Base-by-base conservation (phyloP, 2,888 invertebrate species). In the Drosophila macrospina region DNA sequence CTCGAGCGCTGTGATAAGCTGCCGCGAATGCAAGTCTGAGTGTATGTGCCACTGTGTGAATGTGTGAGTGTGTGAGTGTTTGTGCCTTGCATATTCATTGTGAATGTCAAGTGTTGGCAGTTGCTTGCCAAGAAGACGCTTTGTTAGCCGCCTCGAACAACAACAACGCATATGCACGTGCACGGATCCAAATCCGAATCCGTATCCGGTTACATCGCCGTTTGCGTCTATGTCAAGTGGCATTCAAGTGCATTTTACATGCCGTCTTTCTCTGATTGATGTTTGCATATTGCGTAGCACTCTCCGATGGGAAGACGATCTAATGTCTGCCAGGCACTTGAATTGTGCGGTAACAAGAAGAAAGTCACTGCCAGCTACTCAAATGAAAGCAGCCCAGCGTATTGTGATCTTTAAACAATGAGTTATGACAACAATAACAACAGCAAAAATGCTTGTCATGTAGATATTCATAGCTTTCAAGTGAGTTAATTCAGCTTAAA, bases 41-140 rank as follows among this genome's bases (percentile, higher is more conserved):
- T 63, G 44, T 54, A 56, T 37, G 52, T 45, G 52, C 15, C 20
- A 20, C 60, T 50, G 32, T 26, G 30, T 45, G 57, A 24, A 20
- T 24, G 41, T 2, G 28, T 10, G 52, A 26, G 54, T 56, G 45
- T 44, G 30, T 11, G 42, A 56, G 50, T 61, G 63, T 63, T 64
- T 65, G 68, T 55, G 73, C 59, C 61, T 65, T 51, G 69, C 69
- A 63, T 63, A 77, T 84, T 82, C 86, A 86, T 75, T 80, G 85
- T 80, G 88, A 86, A 86, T 86, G 88, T 86, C 88, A 86, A 86
- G 85, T 78, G 85, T 75, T 83, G 76, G 69, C 76, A 79, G 75
- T 68, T 73, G 80, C 73, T 77, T 74, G 67, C 69, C 69, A 73
- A 82, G 80, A 76, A 77, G 80, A 69, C 73, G 79, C 69, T 81